These are phyloP conservation scores for Ceratina australensis DNA, from an alignment of 1,140 invertebrate species.

Conservation along the genomic window DNA sequence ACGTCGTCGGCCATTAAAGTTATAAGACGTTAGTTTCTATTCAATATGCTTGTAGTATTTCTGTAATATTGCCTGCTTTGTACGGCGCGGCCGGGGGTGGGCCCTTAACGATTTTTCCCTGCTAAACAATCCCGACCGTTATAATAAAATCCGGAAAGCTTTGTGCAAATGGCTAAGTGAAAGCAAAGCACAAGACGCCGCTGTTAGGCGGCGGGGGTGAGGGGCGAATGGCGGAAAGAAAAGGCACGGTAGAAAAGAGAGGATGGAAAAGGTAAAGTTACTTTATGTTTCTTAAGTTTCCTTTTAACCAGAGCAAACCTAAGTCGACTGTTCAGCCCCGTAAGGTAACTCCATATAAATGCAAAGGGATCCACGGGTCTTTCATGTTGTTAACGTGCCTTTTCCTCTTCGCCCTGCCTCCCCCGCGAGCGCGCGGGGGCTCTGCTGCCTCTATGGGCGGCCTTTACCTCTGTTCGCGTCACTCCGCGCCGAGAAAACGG, in stretches of 20 bases:
- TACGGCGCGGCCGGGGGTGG: too few species aligned
- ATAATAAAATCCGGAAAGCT: slow-evolving; percentile 65
- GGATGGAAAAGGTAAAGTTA: slow-evolving; percentile 66
- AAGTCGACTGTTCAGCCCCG: slow-evolving; percentile 64
- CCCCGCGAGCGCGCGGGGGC: slow-evolving; percentile 11
- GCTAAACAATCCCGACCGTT: slow-evolving; percentile 53
- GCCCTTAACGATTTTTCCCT: slow-evolving; percentile 29
- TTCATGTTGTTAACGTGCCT: slow-evolving; percentile 66
- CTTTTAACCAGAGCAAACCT: slow-evolving; percentile 60
- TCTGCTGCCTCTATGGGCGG: slow-evolving; percentile 7
- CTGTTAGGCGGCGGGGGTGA: slow-evolving; percentile 38
- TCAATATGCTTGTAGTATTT: too few species aligned
- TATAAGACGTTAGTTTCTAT: not conserved
- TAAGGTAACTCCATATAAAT: slow-evolving; percentile 69
- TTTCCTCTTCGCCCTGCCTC: slow-evolving; percentile 11
- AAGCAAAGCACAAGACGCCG: slow-evolving; percentile 51
- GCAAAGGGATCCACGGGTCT: slow-evolving; percentile 63
- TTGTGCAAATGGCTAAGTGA: slow-evolving; percentile 62
- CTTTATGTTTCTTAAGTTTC: slow-evolving; percentile 71
- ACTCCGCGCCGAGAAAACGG: slow-evolving; percentile 55
- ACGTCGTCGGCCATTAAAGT: not conserved
- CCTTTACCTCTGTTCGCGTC: slow-evolving; percentile 49
- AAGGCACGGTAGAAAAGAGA: slow-evolving; percentile 52
- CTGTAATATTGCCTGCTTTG: too few species aligned
- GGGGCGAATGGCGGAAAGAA: slow-evolving; percentile 30